phyloP scores from a whole-genome alignment of 2,113 vertebrate species.

The Ceyx cyanopectus region DNA sequence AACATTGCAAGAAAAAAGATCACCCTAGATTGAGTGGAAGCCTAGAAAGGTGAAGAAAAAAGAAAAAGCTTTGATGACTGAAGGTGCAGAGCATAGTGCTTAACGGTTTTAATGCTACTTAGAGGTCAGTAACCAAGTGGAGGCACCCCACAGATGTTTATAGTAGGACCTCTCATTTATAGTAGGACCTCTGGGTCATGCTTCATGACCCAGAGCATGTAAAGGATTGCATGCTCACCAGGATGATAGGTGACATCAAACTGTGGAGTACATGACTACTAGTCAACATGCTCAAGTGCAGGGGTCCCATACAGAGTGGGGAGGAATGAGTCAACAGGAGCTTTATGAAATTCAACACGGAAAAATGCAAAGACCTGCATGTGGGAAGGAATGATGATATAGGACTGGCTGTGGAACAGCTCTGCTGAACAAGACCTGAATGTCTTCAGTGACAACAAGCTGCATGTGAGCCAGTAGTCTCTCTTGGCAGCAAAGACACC shows the following conservation, averaged over 20 bases:
- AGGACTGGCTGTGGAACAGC: background rate
- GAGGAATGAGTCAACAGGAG: background rate
- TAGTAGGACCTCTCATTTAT: background rate
- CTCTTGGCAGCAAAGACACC: background rate
- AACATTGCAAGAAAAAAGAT: background rate
- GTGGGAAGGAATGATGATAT: background rate
- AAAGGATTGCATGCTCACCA: background rate
- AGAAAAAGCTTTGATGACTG: background rate
- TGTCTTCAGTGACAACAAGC: background rate
- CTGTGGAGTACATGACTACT: no score
- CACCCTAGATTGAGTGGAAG: background rate
- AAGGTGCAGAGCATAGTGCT: background rate
- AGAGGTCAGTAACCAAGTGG: fast-evolving
- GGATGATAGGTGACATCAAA: background rate
- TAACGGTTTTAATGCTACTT: background rate
- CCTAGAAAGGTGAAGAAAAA: background rate
- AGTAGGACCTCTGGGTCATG: no score
- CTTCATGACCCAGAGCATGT: background rate
- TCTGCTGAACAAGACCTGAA: background rate
- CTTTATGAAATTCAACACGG: background rate
- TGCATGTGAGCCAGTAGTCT: background rate
- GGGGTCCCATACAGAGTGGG: background rate
- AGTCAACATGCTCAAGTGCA: background rate
- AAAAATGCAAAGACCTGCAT: background rate
- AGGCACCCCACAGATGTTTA: background rate